Conservation (phyloP, 2,888 invertebrate species). For the Encarsia formosa region DNA sequence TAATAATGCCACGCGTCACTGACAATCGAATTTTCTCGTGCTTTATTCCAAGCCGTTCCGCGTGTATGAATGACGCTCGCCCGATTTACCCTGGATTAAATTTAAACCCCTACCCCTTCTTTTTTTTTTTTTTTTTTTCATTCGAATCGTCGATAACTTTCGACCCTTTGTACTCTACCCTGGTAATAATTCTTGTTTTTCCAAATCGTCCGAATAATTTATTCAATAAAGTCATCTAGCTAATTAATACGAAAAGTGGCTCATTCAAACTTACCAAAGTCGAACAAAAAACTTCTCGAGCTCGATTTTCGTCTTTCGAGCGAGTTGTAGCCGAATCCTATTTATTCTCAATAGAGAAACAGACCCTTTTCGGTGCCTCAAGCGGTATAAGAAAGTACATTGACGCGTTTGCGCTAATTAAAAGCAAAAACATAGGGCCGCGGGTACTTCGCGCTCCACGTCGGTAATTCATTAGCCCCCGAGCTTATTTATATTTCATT, state of each 20-base stretch:
- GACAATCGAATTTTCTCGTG: constrained; percentile 4
- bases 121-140: not conserved
- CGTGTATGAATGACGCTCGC: not conserved
- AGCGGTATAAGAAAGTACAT: not conserved
- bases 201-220: too few species aligned
- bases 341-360: too few species aligned
- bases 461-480: constrained; percentile 34
- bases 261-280: too few species aligned
- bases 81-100: not conserved
- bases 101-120: not conserved
- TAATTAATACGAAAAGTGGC: too few species aligned
- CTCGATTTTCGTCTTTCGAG: too few species aligned
- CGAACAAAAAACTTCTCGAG: too few species aligned
- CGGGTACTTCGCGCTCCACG: not conserved
- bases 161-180: too few species aligned
- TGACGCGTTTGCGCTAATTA: constrained; percentile 7
- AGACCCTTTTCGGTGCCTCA: too few species aligned
- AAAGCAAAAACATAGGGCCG: constrained; percentile 12
- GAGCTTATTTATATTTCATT: constrained; percentile 34
- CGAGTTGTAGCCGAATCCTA: too few species aligned
- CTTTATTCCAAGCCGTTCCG: constrained; percentile 1
- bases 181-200: too few species aligned
- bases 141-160: too few species aligned
- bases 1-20: constrained; percentile 5
- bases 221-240: too few species aligned